Base-by-base conservation (phyloP, 2,888 invertebrate species). In the Anaspis maculata region DNA sequence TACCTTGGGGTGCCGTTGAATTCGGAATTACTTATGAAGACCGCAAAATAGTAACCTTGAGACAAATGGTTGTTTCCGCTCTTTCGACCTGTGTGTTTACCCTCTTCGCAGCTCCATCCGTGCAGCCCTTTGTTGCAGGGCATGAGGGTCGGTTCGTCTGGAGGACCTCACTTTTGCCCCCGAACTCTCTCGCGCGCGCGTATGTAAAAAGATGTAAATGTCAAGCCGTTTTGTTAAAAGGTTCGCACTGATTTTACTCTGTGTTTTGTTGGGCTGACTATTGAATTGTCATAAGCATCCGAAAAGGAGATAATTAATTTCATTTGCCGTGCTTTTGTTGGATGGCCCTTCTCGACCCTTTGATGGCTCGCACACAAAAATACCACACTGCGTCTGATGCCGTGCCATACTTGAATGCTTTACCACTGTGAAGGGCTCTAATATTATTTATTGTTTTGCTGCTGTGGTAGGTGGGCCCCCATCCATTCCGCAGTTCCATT, bases 171-270 rank as follows among this genome's bases (percentile, higher is more conserved):
- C 9, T 19, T 5, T 19, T 19, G 19, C 5, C 9, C 19, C 19
- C 19, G 5, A 9, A 9, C 9, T 3, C 26, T 11, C 15, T 24
- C 32, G 16, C 32, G 15, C 27, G 27, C 25, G 19, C 19, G 19
- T 23, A 30, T 29, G 28, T 32, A 35, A 39, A 39, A 39, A 39
- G 39, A 39, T 39, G 39, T 43, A 45, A 43, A 45, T 45, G 45
- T 45, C 43, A 37, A 30, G 36, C 32, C 34, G 42, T 41, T 45
- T 33, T 42, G 45, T 42, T 39, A 41, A 44, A 34, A 44, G 34
- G 14, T 22, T 29, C 30, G 27, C 31, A 31, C 32, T 41, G 37
- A 42, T 45, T 42, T 36, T 34, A 36, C 33, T 32, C 22, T 37
- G 25, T 42, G 41, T 41, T 37, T 41, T 40, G 38, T 42, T 41